Conservation (phyloP, 2,888 invertebrate species). For the Drosophila merina region DNA sequence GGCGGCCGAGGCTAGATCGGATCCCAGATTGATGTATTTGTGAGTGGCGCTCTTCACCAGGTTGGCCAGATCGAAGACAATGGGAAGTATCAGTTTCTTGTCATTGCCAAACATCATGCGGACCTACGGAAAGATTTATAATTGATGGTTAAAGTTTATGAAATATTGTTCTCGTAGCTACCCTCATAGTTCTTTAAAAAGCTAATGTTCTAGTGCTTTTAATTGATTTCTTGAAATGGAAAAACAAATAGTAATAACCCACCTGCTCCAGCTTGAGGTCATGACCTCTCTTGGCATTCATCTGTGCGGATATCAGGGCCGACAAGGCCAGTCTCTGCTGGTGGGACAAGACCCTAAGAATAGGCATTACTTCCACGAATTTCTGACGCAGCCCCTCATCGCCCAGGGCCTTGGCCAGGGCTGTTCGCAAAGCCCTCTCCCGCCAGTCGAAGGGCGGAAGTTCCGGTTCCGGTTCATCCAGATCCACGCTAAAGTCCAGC, state of each 20-base stretch:
- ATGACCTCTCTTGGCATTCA: constrained; percentile 85
- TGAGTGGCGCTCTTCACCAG: constrained; percentile 85
- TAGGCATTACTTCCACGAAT: constrained; percentile 87
- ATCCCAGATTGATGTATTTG: constrained; percentile 67
- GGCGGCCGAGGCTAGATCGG: constrained; percentile 50
- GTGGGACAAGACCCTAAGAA: constrained; percentile 87
- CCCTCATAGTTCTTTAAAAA: background rate
- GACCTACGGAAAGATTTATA: constrained; percentile 81
- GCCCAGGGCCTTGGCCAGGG: constrained; percentile 86
- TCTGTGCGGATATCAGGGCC: constrained; percentile 87
- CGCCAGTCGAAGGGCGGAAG: constrained; percentile 80
- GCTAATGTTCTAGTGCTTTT: too few relatives aligned
- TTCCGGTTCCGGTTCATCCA: constrained; percentile 63
- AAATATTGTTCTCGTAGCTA: background rate
- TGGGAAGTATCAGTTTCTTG: constrained; percentile 87
- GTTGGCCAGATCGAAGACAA: constrained; percentile 88
- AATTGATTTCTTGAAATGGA: background rate
- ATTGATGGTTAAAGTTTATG: background rate
- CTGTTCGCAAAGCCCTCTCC: constrained; percentile 85
- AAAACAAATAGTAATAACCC: constrained; percentile 30
- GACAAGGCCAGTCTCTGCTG: constrained; percentile 87
- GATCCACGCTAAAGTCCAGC: constrained; percentile 70
- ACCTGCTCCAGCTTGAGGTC: constrained; percentile 87
- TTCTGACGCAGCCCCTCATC: constrained; percentile 86
- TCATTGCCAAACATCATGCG: constrained; percentile 86